Base-by-base conservation (phyloP, 2,797 vertebrate genomes). In the Rhynchonycteris naso region DNA sequence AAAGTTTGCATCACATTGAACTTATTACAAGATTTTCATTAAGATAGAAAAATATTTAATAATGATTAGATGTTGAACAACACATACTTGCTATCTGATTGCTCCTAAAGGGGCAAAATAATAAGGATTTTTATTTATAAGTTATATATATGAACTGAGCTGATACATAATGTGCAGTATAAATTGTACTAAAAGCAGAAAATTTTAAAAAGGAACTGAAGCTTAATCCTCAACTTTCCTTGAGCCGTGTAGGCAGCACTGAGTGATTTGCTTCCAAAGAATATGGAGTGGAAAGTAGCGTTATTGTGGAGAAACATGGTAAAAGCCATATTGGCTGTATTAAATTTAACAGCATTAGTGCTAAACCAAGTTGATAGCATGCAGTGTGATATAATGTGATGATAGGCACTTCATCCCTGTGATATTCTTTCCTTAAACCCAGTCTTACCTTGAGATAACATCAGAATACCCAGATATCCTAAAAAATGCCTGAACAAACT, bases 241-340 rank as follows among this genome's bases (percentile, higher is more conserved):
- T 84, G 22, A 82, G 30, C 1, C 43, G 5, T 58, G 5, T 75
- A 33, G 1, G 28, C 22, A 61, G 21, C 35, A 14, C 13, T 74
- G 66, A 28, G 18, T 96, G 76, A 96, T 30, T 52, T 93, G 50
- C 47, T 93, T 91, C 21, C 75, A 89, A 83, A 91, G 19, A 91
- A 50, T 21, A 56, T 61, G 15, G n/a, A 79, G 50, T 43, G 66
- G 43, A 76, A 89, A 80, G 50, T 69, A 90, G 26, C 65, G 82
- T 59, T 56, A 61, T 59, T 65, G 71, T 65, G 56, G 47, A 65
- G 63, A 91, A 90, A 75, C 43, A 22, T 65, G 26, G 59, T 68
- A 58, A 90, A 71, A 63, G 66, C 5, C 43, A 54, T 19, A 11
- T 59, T 72, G 28, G 12, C 66, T 9, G 83, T 33, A 68, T 26